phyloP scores from a whole-genome alignment of 2,797 vertebrate genomes.

The Gephyroberyx darwinii region DNA sequence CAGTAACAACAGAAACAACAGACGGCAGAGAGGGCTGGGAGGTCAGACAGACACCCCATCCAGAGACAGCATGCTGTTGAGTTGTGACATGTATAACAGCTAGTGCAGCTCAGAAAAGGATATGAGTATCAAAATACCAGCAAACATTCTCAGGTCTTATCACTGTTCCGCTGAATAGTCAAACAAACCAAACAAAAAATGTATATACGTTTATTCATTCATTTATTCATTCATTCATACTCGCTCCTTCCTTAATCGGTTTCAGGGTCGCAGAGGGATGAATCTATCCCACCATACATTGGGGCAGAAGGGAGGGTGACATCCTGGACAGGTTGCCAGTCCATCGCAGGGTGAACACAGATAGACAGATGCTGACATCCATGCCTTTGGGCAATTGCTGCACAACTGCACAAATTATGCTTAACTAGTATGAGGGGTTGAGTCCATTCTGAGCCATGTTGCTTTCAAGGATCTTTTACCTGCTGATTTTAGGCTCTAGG shows the following conservation, averaged over 20 bases:
- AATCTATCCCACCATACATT: too few relatives aligned
- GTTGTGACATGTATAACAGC: constrained; percentile 2
- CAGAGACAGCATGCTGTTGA: constrained; percentile 7
- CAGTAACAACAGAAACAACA: background rate
- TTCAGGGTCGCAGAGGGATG: too few relatives aligned
- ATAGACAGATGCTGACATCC: background rate
- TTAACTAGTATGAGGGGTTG: too few relatives aligned
- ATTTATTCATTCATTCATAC: background rate
- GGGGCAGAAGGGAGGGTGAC: background rate
- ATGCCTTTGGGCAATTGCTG: background rate
- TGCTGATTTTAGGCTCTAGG: too few relatives aligned
- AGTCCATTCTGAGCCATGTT: too few relatives aligned
- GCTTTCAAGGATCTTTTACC: too few relatives aligned
- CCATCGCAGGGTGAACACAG: background rate
- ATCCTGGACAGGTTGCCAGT: background rate
- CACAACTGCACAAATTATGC: background rate
- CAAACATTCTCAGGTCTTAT: background rate
- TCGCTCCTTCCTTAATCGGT: too few relatives aligned
- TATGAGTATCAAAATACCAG: background rate
- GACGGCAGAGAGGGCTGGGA: constrained; percentile 12
- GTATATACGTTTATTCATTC: background rate
- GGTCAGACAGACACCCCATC: constrained; percentile 9
- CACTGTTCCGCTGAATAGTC: background rate
- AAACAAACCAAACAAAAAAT: background rate
- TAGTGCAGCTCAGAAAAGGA: background rate